Evolutionary conservation across 64 coral and sea anemone genomes (phyloP).

Genomic region (Anthopleura sola): DNA sequence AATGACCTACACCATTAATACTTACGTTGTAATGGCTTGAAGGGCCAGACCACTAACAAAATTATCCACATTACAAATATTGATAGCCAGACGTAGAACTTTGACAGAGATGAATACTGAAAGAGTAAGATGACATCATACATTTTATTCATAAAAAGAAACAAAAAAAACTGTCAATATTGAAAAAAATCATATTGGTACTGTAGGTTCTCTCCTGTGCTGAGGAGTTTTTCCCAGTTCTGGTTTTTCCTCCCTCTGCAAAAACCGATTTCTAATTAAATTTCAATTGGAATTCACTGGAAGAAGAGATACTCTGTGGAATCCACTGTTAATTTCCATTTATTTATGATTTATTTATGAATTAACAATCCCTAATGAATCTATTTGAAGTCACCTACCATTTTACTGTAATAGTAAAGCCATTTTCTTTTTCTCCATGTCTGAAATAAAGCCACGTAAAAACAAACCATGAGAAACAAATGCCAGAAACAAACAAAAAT

Average conservation of each 20-base stretch:
- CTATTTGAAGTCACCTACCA: slow-evolving; percentile 26
- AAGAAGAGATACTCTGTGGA: no score
- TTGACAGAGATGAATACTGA: slow-evolving; percentile 54
- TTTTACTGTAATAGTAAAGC: slow-evolving; percentile 53
- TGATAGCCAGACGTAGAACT: slow-evolving; percentile 40
- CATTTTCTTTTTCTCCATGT: slow-evolving; percentile 78
- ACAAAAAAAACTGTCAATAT: background rate
- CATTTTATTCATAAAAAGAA: background rate
- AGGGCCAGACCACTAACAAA: slow-evolving; percentile 60
- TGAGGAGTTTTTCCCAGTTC: no score
- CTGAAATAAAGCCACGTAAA: slow-evolving; percentile 7
- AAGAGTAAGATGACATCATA: background rate
- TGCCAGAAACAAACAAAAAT: no score
- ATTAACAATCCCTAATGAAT: no score
- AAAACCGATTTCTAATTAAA: no score
- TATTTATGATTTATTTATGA: no score
- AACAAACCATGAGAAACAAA: background rate
- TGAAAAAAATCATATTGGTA: no score
- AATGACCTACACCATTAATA: background rate
- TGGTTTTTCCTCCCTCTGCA: no score
- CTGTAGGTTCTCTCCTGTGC: no score
- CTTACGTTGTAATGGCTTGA: slow-evolving; percentile 32
- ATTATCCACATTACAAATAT: slow-evolving; percentile 59
- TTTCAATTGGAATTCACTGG: no score
- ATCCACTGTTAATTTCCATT: no score